phyloP scores from a whole-genome alignment of 2,113 vertebrate species.

The Brachyhypopomus occidentalis region DNA sequence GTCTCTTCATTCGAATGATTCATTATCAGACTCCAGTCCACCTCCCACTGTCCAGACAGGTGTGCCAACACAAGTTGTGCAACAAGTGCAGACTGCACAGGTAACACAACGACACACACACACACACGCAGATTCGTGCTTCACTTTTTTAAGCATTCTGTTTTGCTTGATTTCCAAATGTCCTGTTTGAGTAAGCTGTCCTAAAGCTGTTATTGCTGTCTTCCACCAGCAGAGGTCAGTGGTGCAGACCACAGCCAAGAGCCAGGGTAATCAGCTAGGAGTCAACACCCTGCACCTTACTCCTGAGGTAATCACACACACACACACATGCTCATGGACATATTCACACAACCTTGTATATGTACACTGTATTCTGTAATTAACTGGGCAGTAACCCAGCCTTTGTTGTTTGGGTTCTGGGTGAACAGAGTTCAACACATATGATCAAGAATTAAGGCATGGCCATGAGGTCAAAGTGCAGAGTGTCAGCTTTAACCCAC shows the following conservation, averaged over 20 bases:
- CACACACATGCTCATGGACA: background rate
- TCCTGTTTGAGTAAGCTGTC: background rate
- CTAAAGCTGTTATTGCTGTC: slow-evolving; percentile 28
- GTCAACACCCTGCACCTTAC: slow-evolving; percentile 80
- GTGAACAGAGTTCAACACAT: too few species aligned
- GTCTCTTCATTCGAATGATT: slow-evolving; percentile 83
- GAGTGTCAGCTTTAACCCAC: too few species aligned
- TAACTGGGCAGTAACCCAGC: too few species aligned
- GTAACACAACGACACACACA: slow-evolving; percentile 64
- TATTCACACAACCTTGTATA: background rate
- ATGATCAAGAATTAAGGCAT: too few species aligned
- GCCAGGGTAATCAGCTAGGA: slow-evolving; percentile 77
- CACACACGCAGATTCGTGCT: background rate
- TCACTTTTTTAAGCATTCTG: background rate
- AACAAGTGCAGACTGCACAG: slow-evolving; percentile 84
- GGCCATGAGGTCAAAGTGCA: too few species aligned
- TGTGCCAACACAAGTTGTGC: slow-evolving; percentile 86
- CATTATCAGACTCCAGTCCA: slow-evolving; percentile 83
- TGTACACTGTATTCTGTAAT: background rate
- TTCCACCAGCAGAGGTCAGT: slow-evolving; percentile 80
- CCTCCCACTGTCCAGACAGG: slow-evolving; percentile 74
- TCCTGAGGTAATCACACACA: slow-evolving; percentile 75
- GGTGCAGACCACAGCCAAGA: slow-evolving; percentile 79
- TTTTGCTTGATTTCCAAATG: background rate
- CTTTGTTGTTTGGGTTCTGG: too few species aligned